phyloP scores from a whole-genome alignment of 1,140 invertebrate genomes.

The Cataglyphis hispanica region DNA sequence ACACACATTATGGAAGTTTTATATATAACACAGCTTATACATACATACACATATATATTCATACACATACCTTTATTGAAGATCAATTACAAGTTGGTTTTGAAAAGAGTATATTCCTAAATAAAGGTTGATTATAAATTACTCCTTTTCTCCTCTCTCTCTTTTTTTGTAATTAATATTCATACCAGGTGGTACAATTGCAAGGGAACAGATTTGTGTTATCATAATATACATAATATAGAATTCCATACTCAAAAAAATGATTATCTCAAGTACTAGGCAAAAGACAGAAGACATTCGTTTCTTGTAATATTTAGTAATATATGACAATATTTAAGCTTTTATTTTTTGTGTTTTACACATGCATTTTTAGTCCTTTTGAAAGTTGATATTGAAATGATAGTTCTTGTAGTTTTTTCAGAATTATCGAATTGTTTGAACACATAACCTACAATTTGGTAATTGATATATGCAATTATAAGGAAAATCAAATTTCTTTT shows the following conservation, averaged over 20 bases:
- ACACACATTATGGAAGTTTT: conserved; percentile 58
- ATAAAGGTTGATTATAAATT: conserved; percentile 78
- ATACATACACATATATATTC: conserved; percentile 51
- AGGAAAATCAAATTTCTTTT: not conserved
- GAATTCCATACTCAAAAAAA: too few relatives aligned
- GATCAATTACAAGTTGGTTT: conserved; percentile 78
- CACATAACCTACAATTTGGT: too few relatives aligned
- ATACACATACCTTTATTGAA: conserved; percentile 56
- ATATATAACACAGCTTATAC: conserved; percentile 57
- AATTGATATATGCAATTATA: not conserved
- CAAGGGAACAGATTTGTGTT: not conserved
- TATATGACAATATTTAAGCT: too few relatives aligned
- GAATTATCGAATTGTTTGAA: too few relatives aligned
- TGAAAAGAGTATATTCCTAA: conserved; percentile 82
- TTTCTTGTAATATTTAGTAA: too few relatives aligned
- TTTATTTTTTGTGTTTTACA: too few relatives aligned
- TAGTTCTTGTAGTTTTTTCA: too few relatives aligned
- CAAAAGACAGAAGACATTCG: too few relatives aligned
- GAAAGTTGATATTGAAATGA: too few relatives aligned
- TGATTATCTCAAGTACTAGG: too few relatives aligned
- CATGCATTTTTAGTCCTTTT: too few relatives aligned
- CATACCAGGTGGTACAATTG: not conserved
- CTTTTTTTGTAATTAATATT: not conserved
- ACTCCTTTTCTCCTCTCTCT: not conserved
- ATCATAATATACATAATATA: too few relatives aligned